phyloP scores from a whole-genome alignment of 2,797 vertebrate species.

The Euphonia xanthogaster region DNA sequence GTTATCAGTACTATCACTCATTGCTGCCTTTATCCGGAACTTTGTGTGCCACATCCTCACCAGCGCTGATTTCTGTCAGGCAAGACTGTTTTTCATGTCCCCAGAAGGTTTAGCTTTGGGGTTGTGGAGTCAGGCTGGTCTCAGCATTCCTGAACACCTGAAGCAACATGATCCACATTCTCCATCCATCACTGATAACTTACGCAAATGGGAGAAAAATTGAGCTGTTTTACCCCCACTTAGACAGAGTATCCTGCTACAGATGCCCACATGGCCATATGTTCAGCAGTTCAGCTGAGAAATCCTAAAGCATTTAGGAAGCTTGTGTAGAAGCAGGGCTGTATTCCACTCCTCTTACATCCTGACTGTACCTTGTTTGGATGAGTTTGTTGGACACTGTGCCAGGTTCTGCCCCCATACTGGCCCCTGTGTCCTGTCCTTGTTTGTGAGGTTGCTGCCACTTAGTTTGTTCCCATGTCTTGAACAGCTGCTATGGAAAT shows the following conservation, averaged over 20 bases:
- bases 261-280: accelerated
- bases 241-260: neutral
- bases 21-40: neutral
- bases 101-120: neutral
- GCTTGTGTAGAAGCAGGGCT: neutral
- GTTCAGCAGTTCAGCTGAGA: neutral
- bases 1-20: neutral
- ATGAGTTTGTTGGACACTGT: neutral
- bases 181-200: neutral
- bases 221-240: neutral
- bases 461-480: neutral
- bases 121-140: neutral
- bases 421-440: neutral
- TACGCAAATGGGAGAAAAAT: neutral
- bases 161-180: neutral
- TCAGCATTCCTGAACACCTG: neutral
- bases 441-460: neutral
- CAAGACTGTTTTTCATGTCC: neutral
- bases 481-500: neutral
- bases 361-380: neutral
- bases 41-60: neutral
- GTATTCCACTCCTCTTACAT: neutral
- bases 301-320: neutral
- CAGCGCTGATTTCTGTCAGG: neutral
- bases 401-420: neutral